phyloP scores from a whole-genome alignment of 2,888 invertebrate species.

The Didymodactylos carnosus region DNA sequence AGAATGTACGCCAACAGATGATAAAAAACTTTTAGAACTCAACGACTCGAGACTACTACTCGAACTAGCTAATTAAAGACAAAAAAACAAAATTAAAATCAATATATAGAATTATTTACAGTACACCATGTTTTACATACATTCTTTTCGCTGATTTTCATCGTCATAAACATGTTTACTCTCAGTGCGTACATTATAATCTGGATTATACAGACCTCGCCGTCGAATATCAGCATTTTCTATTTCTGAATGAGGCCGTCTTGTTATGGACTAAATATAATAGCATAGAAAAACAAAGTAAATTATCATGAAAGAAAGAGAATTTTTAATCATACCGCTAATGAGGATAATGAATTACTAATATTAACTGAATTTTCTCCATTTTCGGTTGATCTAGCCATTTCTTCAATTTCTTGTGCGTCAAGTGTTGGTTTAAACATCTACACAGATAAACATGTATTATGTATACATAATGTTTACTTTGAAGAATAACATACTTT shows the following conservation, averaged over 20 bases:
- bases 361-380: neutral
- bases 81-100: neutral
- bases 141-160: neutral
- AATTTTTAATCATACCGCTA: neutral
- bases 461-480: no score
- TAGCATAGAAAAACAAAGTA: no score
- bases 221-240: neutral
- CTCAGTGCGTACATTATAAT: neutral
- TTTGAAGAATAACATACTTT: slow-evolving; percentile 41
- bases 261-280: neutral
- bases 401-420: neutral
- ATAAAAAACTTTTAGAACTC: neutral
- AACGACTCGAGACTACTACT: neutral
- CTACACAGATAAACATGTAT: neutral
- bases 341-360: neutral
- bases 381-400: neutral
- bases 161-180: neutral
- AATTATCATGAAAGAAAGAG: no score
- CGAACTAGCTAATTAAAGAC: neutral
- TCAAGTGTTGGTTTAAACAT: slow-evolving; percentile 3
- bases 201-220: neutral
- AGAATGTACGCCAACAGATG: neutral
- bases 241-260: neutral
- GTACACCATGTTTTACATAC: neutral
- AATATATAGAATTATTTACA: neutral